Conservation (phyloP, 2,797 vertebrate genomes). For the Petrocephalus sullivani region DNA sequence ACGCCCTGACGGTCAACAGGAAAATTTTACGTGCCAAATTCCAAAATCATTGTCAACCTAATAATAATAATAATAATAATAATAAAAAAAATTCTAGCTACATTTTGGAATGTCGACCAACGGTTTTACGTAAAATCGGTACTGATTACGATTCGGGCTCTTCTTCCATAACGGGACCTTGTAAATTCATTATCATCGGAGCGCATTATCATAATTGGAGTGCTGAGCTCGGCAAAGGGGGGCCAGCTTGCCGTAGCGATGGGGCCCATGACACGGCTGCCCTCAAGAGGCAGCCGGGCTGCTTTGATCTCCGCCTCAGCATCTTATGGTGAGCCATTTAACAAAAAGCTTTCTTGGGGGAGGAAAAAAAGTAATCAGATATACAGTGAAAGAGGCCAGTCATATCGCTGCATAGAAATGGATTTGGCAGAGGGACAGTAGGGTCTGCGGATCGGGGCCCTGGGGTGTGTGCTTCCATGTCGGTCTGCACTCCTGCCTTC, state of each 20-base stretch:
- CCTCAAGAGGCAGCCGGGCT: background rate
- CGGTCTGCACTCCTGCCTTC: background rate
- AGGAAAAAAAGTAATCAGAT: background rate
- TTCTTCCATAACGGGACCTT: background rate
- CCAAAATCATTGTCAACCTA: background rate
- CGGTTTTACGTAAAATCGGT: background rate
- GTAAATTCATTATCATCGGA: slow-evolving; percentile 13
- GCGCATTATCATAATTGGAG: slow-evolving; percentile 23
- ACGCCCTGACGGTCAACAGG: background rate
- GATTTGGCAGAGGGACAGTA: background rate
- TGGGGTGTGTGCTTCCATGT: background rate
- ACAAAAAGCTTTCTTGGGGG: background rate
- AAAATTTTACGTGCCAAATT: background rate
- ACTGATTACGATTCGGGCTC: background rate
- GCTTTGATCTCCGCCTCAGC: slow-evolving; percentile 14
- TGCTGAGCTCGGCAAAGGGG: slow-evolving; percentile 9
- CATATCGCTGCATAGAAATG: slow-evolving; percentile 1
- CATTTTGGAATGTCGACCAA: background rate
- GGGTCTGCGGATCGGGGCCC: background rate
- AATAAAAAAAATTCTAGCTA: background rate
- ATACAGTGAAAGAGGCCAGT: background rate
- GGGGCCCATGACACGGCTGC: background rate
- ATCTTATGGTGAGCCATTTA: background rate
- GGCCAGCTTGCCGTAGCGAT: background rate
- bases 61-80: background rate